phyloP scores from a whole-genome alignment of 2,888 invertebrate genomes.

The Apotomis capreana region DNA sequence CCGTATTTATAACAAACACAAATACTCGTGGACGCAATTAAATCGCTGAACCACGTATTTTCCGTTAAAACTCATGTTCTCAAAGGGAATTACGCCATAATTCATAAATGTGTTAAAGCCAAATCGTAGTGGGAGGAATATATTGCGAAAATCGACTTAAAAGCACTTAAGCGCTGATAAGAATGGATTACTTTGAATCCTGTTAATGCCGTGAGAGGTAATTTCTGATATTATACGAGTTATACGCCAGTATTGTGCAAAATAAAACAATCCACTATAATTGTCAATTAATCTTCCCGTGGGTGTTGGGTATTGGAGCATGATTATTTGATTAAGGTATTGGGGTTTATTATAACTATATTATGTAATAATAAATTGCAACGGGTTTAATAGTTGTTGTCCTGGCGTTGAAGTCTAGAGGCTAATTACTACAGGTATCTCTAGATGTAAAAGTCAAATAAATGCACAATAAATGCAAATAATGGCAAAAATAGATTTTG shows the following conservation, averaged over 20 bases:
- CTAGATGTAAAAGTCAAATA: no score
- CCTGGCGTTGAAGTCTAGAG: no score
- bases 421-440: no score
- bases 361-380: no score
- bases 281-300: slow-evolving; percentile 1
- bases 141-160: slow-evolving; percentile 9
- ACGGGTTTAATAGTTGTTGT: no score
- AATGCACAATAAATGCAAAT: no score
- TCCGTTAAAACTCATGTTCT: not conserved
- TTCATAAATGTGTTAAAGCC: not conserved
- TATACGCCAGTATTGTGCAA: not conserved
- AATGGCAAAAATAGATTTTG: no score
- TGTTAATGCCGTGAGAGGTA: not conserved
- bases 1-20: no score
- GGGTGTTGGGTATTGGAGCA: no score
- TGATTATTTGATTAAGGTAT: no score
- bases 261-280: slow-evolving; percentile 1
- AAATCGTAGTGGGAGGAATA: slow-evolving; percentile 4
- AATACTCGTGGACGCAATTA: not conserved
- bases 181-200: slow-evolving; percentile 1
- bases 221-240: slow-evolving; percentile 5
- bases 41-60: not conserved
- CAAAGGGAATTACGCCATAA: not conserved
- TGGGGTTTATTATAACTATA: no score
- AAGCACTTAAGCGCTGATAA: slow-evolving; percentile 5